These are phyloP conservation scores for Hoplias malabaricus DNA, from an alignment of 2,113 vertebrate genomes.

Conservation along the genomic window DNA sequence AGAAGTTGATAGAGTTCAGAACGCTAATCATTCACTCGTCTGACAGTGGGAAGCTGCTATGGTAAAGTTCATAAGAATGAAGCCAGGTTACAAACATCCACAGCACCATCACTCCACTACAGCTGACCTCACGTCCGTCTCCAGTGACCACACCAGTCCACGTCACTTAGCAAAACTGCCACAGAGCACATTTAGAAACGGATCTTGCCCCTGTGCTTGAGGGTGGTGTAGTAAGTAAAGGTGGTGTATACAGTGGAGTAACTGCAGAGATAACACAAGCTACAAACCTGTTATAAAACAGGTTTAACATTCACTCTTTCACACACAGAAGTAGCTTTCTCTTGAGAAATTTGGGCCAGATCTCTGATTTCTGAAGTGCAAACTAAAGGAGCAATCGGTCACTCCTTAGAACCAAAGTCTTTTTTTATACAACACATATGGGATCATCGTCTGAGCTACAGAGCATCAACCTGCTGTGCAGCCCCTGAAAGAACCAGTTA, in stretches of 20 bases:
- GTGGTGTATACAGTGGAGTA: neutral
- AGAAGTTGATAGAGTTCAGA: neutral
- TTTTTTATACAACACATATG: no score
- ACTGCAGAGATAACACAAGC: neutral
- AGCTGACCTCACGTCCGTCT: constrained; percentile 21
- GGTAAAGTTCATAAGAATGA: constrained; percentile 15
- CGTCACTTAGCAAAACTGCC: constrained; percentile 3
- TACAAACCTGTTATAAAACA: neutral
- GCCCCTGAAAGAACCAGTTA: no score
- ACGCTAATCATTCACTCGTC: neutral
- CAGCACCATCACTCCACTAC: constrained; percentile 5
- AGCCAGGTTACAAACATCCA: neutral
- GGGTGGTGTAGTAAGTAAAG: neutral
- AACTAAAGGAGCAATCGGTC: no score
- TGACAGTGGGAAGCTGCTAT: neutral
- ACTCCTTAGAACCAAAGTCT: no score
- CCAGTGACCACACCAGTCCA: constrained; percentile 27
- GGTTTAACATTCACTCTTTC: neutral
- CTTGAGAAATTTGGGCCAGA: no score
- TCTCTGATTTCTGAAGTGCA: no score
- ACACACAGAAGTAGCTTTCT: neutral
- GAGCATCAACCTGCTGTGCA: no score
- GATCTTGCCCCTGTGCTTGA: no score
- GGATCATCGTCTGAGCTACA: no score
- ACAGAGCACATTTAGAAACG: neutral